Conservation (phyloP, 2,113 vertebrate species). For the Alouatta palliata region DNA sequence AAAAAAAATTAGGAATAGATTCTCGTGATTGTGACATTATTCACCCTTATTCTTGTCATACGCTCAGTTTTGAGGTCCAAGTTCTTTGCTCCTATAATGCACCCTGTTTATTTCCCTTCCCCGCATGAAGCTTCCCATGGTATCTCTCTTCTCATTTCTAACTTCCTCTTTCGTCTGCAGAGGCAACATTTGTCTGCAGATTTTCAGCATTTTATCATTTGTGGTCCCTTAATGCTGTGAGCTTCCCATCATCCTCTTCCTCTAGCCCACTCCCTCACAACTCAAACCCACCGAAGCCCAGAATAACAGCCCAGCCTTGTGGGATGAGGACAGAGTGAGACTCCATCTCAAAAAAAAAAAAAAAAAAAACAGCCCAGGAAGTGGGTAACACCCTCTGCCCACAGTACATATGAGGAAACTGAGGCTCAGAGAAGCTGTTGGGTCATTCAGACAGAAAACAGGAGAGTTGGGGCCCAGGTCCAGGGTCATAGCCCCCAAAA, state of each 20-base stretch:
- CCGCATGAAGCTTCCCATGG: neutral
- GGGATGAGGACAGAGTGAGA: no score
- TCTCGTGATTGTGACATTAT: neutral
- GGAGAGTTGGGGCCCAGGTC: neutral
- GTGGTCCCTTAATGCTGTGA: neutral
- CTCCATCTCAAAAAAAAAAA: no score
- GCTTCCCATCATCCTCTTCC: neutral
- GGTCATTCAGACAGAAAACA: neutral
- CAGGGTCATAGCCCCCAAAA: neutral
- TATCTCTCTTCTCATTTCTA: neutral
- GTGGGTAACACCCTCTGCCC: no score
- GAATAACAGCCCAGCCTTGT: neutral
- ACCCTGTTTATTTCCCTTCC: neutral
- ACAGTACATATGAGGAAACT: no score
- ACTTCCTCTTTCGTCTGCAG: conserved; percentile 17
- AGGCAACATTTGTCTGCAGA: neutral
- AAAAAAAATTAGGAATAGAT: neutral
- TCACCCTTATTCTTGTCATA: no score
- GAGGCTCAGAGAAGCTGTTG: neutral
- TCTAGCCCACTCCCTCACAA: neutral
- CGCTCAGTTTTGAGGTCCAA: neutral
- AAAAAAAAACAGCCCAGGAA: no score
- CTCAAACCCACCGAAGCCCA: neutral
- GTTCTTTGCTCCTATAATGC: no score
- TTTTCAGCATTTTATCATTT: neutral